Evolutionary conservation across 2,888 invertebrate genomes (phyloP), one percentile per base, ranked within the genome.

Genomic region (Alloplasta piceator): DNA sequence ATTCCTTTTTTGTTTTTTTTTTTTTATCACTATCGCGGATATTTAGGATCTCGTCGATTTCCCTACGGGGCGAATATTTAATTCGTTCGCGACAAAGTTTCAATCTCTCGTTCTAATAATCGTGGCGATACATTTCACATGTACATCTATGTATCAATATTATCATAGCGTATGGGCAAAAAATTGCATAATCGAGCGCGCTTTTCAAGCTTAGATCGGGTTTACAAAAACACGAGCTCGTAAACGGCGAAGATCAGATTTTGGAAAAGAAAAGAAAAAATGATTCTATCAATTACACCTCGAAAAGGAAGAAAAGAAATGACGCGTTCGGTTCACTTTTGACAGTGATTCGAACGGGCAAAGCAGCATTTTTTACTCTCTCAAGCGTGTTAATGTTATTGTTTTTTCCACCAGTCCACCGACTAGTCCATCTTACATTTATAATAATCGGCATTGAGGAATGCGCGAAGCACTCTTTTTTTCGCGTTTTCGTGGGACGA

Each of bases 121-220:
- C 46, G 7, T 46, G 26, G 10, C 36, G 36, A 36, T 26, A 56
- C 10, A 9, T 36, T 26, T 26, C 26, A 56, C 10, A 56, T 56
- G 0, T 6, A 36, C 4, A 55, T n/a, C n/a, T n/a, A 5, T 43
- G 46, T 41, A 50, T 9, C 14, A 56, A 16, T 39, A 55, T 55
- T 7, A 83, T 39, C 14, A 72, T 66, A 82, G 86, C 85, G 39
- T 50, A 56, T 26, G 84, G 87, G 87, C 87, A 84, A 85, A 86
- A 88, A 88, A 87, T 87, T 88, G 88, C 89, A 82, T 87, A 87
- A 38, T 56, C 26, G 26, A 64, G 63, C 63, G 87, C 87, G 88
- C 87, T 85, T 85, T 86, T 83, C 52, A 87, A 89, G 91, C 90
- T 87, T 86, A 84, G 84, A 56, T 46, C 16, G 63, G 61, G 60